Percentiles rank a stretch among this genome's conserved stretches.
Evolutionary conservation across 2,888 invertebrate genomes (phyloP).

Genomic region (Hypena proboscidalis): DNA sequence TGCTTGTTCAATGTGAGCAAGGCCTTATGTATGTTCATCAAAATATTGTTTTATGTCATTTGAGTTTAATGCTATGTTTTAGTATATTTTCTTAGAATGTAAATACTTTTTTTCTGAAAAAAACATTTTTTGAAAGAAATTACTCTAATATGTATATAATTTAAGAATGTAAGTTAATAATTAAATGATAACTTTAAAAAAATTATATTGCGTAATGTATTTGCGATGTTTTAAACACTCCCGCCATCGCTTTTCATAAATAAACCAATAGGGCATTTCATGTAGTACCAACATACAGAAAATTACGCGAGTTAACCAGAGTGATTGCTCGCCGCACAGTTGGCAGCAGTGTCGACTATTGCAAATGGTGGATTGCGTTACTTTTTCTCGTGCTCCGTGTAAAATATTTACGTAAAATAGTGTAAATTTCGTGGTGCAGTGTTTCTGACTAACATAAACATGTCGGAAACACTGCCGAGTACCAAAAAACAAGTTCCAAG

Average conservation of each 20-base stretch:
- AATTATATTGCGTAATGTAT: constrained; percentile 16
- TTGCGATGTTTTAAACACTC: constrained; percentile 65
- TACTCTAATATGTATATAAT: neutral
- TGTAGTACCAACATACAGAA: constrained; percentile 66
- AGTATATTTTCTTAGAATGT: no score
- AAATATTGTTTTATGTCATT: no score
- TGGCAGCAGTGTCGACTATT: constrained; percentile 83
- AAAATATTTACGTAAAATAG: constrained; percentile 86
- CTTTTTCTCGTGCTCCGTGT: constrained; percentile 85
- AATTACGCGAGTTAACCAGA: constrained; percentile 73
- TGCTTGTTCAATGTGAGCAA: no score
- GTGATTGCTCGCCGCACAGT: constrained; percentile 73
- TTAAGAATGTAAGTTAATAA: no score
- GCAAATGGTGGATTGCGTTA: constrained; percentile 86
- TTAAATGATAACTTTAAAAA: constrained; percentile 1
- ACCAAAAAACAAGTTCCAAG: constrained; percentile 86
- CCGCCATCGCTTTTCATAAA: constrained; percentile 61
- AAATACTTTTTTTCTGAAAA: no score
- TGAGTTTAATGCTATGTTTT: no score
- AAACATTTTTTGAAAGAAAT: constrained; percentile 4
- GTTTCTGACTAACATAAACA: constrained; percentile 83
- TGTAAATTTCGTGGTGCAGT: constrained; percentile 81
- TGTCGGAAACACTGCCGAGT: constrained; percentile 86
- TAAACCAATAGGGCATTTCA: constrained; percentile 71
- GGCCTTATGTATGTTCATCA: no score